Evolutionary conservation across 2,888 invertebrate species (phyloP), one percentile per base, ranked within the genome.

Genomic region (Lordiphosa andalusiaca): DNA sequence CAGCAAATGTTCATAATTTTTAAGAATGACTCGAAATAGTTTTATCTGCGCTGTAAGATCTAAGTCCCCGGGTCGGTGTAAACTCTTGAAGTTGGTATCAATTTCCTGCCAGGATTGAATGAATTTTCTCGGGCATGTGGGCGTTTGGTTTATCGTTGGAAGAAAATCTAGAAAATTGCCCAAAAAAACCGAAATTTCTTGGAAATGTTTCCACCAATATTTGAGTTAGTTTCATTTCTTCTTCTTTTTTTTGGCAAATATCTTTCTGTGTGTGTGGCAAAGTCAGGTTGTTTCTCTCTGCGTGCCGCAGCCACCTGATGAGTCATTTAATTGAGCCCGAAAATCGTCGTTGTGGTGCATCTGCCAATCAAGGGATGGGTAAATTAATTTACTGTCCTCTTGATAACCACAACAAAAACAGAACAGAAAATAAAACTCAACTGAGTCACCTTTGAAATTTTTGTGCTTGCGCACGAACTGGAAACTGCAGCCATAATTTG

Each of bases 1-100:
- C 66, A 69, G 67, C 67, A 78, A 82, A 78, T 83, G 84, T 76
- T 83, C 78, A 83, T 82, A 84, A 84, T 84, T 84, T 78, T 83
- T 74, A 76, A 83, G 83, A 80, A 81, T 83, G 83, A 81, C 80
- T 76, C 69, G 72, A 40, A 71, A 68, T 64, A 64, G 65, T 72
- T 33, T 75, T 75, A 75, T 75, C 75, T 55, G 39, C n/a, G 50
- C 36, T 36, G 6, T 51, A 53, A 56, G 66, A 76, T 76, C 75
- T 63, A 30, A 44, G 35, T 16, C 36, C 36, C 30, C 30, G 9
- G 38, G 66, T 61, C 67, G 72, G 67, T 50, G 1, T n/a, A 46
- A 52, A 48, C 61, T 46, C 68, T 71, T 71, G 71, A 64, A 51
- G 60, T 71, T 63, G 66, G 80, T 82, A 80, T 80, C 82, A 73